Conservation (phyloP, 2,113 vertebrate genomes). For the Phycodurus eques region DNA sequence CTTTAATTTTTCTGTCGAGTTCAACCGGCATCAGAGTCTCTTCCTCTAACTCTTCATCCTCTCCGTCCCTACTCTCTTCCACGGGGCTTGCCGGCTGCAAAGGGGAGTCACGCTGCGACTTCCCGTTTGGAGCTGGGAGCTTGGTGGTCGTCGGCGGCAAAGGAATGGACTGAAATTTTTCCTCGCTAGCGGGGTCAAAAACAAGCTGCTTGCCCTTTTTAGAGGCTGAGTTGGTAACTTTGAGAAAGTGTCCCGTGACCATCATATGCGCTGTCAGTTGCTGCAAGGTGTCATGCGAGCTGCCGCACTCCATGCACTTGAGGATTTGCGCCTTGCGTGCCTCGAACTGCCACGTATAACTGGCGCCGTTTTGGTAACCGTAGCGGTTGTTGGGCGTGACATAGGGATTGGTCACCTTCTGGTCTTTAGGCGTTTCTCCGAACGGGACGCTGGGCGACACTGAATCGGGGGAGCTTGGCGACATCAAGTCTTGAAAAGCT, state of each 20-base stretch:
- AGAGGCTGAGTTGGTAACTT: constrained; percentile 96
- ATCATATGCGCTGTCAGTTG: constrained; percentile 99
- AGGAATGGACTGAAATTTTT: constrained; percentile 97
- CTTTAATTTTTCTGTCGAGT: constrained; percentile 86
- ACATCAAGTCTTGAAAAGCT: constrained; percentile 87
- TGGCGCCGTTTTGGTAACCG: constrained; percentile 98
- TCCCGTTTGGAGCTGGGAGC: constrained; percentile 80
- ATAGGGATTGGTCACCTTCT: constrained; percentile 90
- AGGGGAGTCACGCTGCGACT: constrained; percentile 84
- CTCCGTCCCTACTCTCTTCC: constrained; percentile 79
- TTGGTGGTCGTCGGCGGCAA: constrained; percentile 92
- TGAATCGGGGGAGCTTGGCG: constrained; percentile 90
- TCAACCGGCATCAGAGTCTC: constrained; percentile 53
- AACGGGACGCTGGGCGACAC: constrained; percentile 76
- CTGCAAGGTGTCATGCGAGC: constrained; percentile 96
- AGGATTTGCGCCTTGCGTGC: constrained; percentile 97
- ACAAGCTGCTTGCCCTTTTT: constrained; percentile 97
- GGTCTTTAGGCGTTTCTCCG: constrained; percentile 86
- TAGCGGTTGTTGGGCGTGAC: constrained; percentile 98
- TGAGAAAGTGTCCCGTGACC: constrained; percentile 97
- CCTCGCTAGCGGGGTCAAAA: constrained; percentile 89
- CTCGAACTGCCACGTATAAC: constrained; percentile 99
- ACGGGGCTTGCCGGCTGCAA: constrained; percentile 69
- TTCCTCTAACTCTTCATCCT: constrained; percentile 72
- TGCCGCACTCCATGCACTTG: constrained; percentile 99